phyloP scores from a whole-genome alignment of 1,140 invertebrate genomes.

The Drosophila seguyi region DNA sequence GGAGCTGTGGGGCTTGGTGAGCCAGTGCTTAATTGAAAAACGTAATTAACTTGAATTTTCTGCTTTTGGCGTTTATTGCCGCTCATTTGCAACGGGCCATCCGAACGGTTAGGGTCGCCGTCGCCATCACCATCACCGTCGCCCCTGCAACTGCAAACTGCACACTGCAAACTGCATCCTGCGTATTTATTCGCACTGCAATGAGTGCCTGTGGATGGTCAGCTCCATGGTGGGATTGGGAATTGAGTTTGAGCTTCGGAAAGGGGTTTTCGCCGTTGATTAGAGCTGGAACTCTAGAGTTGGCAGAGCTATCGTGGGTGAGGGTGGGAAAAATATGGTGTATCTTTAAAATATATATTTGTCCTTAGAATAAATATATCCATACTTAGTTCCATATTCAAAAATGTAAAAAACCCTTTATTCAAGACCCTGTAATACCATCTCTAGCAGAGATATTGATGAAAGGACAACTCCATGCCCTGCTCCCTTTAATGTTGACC shows the following conservation, averaged over 20 bases:
- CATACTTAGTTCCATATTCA: no score
- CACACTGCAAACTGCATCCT: slow-evolving; percentile 24
- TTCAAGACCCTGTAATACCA: not conserved
- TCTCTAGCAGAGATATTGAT: slow-evolving; percentile 8
- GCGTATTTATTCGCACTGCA: slow-evolving; percentile 69
- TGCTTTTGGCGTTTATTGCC: slow-evolving; percentile 82
- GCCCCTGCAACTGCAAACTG: slow-evolving; percentile 45
- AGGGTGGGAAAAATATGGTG: no score
- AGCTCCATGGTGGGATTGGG: slow-evolving; percentile 28
- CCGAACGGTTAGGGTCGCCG: slow-evolving; percentile 45
- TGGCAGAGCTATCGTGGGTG: not conserved
- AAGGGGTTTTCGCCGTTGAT: slow-evolving; percentile 41
- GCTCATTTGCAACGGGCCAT: slow-evolving; percentile 74
- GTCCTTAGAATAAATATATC: not conserved
- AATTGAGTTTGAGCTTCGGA: slow-evolving; percentile 40
- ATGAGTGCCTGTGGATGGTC: slow-evolving; percentile 24
- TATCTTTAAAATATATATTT: not conserved
- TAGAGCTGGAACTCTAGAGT: slow-evolving; percentile 5
- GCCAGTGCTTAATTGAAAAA: slow-evolving; percentile 80
- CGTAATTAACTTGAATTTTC: slow-evolving; percentile 83
- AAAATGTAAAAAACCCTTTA: no score
- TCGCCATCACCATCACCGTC: slow-evolving; percentile 36
- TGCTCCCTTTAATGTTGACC: slow-evolving; percentile 65
- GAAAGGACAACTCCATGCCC: slow-evolving; percentile 8
- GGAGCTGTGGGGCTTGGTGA: slow-evolving; percentile 12